Evolutionary conservation across 2,888 invertebrate genomes (phyloP).

Genomic region (Ephialtes manifestator): DNA sequence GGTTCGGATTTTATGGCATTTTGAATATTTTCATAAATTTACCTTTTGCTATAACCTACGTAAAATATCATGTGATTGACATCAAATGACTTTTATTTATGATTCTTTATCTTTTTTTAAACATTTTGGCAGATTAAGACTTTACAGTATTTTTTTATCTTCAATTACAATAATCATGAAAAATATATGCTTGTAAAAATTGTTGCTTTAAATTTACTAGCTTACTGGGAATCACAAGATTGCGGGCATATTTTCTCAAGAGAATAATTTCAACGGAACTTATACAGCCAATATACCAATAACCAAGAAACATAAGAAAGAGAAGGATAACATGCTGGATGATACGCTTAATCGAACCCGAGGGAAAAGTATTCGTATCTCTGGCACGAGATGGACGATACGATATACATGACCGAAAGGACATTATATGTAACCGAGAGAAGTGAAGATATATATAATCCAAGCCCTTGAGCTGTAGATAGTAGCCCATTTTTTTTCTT

Average conservation of each 20-base stretch:
- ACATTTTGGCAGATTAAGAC: no score
- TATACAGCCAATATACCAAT: not conserved
- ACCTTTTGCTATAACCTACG: no score
- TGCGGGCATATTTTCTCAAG: not conserved
- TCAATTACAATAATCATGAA: no score
- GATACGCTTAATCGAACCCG: slow-evolving; percentile 64
- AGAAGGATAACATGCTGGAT: slow-evolving; percentile 3
- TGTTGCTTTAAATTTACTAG: no score
- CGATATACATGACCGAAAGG: slow-evolving; percentile 50
- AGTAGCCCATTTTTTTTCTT: slow-evolving; percentile 13
- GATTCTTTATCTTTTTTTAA: no score
- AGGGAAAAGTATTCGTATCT: slow-evolving; percentile 52
- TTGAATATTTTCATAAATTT: no score
- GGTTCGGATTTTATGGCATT: no score
- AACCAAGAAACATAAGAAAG: not conserved
- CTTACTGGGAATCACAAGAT: no score
- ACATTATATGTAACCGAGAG: slow-evolving; percentile 43
- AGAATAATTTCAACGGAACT: slow-evolving; percentile 43
- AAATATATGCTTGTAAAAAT: no score
- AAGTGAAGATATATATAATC: slow-evolving; percentile 37
- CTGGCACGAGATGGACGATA: slow-evolving; percentile 54
- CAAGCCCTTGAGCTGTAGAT: slow-evolving; percentile 42
- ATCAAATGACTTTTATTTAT: no score
- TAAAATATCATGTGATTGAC: no score
- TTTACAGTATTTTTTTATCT: no score